phyloP scores from a whole-genome alignment of 2,888 invertebrate genomes.

The Hymenopus coronatus region DNA sequence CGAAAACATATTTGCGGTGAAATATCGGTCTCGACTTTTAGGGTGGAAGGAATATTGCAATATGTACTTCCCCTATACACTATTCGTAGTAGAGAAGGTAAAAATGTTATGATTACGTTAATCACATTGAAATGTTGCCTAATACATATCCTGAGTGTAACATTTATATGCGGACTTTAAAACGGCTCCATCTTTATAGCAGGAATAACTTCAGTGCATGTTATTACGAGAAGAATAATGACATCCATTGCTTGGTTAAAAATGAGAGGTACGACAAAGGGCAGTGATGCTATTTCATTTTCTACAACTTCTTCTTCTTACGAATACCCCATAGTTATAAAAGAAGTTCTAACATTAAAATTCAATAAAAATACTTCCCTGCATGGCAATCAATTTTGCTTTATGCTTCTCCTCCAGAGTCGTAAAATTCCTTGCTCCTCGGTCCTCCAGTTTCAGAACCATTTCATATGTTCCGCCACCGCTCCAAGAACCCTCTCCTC shows the following conservation, averaged over 20 bases:
- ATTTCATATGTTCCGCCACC: neutral
- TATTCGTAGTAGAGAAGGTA: no score
- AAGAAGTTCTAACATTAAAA: neutral
- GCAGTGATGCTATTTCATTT: neutral
- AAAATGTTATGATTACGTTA: no score
- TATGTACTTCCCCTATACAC: no score
- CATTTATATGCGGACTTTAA: neutral
- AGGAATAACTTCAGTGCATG: neutral
- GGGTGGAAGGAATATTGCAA: no score
- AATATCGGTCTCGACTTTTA: no score
- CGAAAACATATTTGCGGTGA: no score
- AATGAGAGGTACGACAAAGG: neutral
- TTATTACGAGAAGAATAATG: neutral
- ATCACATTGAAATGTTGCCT: no score
- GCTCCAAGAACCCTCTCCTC: neutral
- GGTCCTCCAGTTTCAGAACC: neutral
- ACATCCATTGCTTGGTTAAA: neutral
- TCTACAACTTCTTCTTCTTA: neutral
- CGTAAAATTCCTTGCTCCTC: neutral
- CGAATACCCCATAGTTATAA: neutral
- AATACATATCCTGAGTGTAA: no score
- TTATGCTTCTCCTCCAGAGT: neutral
- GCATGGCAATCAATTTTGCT: neutral
- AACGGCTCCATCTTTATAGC: neutral
- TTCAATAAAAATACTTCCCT: neutral